These are phyloP conservation scores for Amyelois transitella DNA, from an alignment of 1,140 invertebrate genomes.

Conservation along the genomic window DNA sequence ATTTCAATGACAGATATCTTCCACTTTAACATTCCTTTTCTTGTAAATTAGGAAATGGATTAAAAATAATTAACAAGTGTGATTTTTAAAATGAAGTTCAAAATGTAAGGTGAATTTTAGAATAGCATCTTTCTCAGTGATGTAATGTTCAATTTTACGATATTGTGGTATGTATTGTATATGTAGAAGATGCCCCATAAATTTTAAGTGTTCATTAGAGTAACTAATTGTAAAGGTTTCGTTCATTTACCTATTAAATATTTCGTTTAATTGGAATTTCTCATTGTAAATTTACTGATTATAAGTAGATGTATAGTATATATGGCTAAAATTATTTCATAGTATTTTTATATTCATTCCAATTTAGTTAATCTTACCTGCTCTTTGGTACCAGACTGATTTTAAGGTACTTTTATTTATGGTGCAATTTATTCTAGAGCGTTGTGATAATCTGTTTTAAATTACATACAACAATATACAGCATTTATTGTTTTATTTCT, in stretches of 20 bases:
- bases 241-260: constrained; percentile 59
- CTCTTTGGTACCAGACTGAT: constrained; percentile 73
- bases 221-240: constrained; percentile 60
- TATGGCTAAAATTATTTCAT: constrained; percentile 70
- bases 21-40: constrained; percentile 62
- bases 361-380: constrained; percentile 58
- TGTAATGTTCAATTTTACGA: constrained; percentile 59
- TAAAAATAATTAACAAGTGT: constrained; percentile 29
- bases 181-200: constrained; percentile 55
- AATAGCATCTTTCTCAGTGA: constrained; percentile 32
- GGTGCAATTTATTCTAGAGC: constrained; percentile 74
- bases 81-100: constrained; percentile 62
- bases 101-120: constrained; percentile 45
- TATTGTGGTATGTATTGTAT: constrained; percentile 30
- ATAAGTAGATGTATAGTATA: constrained; percentile 52
- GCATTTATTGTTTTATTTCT: constrained; percentile 20
- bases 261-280: constrained; percentile 56
- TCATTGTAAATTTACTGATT: constrained; percentile 54
- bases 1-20: constrained; percentile 39
- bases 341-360: constrained; percentile 74
- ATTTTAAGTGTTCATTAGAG: constrained; percentile 71
- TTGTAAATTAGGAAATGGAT: constrained; percentile 21
- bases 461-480: constrained; percentile 67
- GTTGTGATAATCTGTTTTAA: constrained; percentile 74
- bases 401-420: constrained; percentile 73